Conservation (phyloP, 2,113 vertebrate species). For the Hydrochoerus hydrochaeris region DNA sequence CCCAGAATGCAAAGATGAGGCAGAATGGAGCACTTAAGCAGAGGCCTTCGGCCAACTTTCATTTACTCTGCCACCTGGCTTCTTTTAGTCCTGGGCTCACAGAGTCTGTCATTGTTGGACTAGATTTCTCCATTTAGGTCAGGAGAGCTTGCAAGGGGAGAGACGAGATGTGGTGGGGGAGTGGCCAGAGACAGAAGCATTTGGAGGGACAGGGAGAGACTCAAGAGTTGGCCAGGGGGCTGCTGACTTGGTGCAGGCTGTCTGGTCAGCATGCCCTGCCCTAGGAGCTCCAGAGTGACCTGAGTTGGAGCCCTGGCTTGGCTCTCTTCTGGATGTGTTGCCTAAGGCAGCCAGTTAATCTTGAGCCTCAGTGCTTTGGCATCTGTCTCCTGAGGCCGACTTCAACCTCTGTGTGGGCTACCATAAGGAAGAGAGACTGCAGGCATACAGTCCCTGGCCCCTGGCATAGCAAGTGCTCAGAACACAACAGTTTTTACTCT, state of each 20-base stretch:
- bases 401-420: not conserved
- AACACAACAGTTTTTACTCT: not conserved
- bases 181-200: not conserved
- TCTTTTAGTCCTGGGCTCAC: constrained; percentile 22
- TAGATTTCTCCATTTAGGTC: constrained; percentile 7
- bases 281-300: not conserved
- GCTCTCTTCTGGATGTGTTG: not conserved
- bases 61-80: constrained; percentile 57
- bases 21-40: not conserved
- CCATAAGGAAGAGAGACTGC: not conserved
- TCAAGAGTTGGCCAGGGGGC: not conserved
- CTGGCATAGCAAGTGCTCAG: not conserved
- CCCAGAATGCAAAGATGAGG: not conserved
- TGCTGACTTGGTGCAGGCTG: not conserved
- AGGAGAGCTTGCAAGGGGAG: not conserved
- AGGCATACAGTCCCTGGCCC: not conserved
- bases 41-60: constrained; percentile 62
- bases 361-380: not conserved
- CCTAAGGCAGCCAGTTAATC: not conserved
- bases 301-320: not conserved
- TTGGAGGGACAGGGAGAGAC: not conserved
- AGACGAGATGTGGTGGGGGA: not conserved
- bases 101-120: constrained; percentile 41
- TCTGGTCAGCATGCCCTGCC: not conserved
- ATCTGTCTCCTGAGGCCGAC: not conserved